A percentile compares a stretch with the other conserved stretches of the same genome.
phyloP scores from a whole-genome alignment of 2,888 invertebrate species.

The Leucozona laternaria region DNA sequence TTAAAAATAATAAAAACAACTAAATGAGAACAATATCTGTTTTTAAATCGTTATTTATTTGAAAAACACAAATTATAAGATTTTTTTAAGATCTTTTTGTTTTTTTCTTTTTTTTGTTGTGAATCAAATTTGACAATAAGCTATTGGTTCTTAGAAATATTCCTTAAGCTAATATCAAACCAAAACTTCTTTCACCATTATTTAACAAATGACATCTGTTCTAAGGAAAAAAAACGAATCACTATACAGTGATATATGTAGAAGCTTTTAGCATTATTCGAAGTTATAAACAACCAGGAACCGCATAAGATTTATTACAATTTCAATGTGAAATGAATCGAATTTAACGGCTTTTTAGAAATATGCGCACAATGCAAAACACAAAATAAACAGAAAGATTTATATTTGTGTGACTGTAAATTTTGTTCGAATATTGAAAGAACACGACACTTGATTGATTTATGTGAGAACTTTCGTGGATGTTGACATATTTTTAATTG shows the following conservation, averaged over 20 bases:
- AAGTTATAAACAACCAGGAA: constrained; percentile 10
- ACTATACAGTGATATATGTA: not conserved
- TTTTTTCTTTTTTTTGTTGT: too few species aligned
- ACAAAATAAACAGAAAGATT: constrained; percentile 10
- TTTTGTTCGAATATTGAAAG: not conserved
- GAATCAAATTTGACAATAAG: not conserved
- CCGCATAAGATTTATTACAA: constrained; percentile 28
- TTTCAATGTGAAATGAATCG: not conserved
- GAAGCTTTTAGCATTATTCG: not conserved
- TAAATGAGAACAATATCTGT: too few species aligned
- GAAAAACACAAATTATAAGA: too few species aligned
- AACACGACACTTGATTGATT: not conserved
- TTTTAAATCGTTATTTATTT: too few species aligned
- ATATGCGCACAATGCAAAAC: not conserved
- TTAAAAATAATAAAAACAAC: too few species aligned
- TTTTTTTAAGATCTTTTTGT: too few species aligned
- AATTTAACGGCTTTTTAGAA: constrained; percentile 10
- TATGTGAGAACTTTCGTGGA: constrained; percentile 12
- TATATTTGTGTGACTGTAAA: not conserved
- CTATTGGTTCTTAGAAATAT: not conserved
- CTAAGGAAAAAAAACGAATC: not conserved
- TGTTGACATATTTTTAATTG: not conserved
- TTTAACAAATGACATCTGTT: constrained; percentile 7
- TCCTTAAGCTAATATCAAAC: not conserved
- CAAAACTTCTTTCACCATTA: not conserved